Evolutionary conservation across 64 coral and sea anemone species (phyloP), one percentile per base, ranked within the genome.

Genomic region (Montipora sp.): DNA sequence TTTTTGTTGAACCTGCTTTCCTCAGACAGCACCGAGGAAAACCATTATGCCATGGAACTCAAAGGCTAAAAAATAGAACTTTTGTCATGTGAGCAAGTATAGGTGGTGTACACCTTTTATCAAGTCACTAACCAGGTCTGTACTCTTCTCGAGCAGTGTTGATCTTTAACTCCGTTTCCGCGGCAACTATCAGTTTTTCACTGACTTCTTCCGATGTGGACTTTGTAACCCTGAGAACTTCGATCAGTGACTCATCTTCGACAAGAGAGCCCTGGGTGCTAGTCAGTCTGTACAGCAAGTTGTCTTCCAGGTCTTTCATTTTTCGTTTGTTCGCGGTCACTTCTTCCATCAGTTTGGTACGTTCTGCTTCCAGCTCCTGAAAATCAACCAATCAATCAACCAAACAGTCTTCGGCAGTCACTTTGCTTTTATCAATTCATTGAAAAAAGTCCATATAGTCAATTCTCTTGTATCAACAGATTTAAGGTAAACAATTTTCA

Each of bases 291-390:
- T 98, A 96, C 11, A 98, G 77, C 47, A 98, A 80, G 19, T 98
- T 98, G 57, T 98, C 97, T 78, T 98, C 97, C 13, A 98, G 90
- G 79, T 98, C 97, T 89, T 98, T 83, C 97, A 98, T 98, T 59
- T 95, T 95, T 18, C 97, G 94, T 61, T 98, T 98, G 91, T 98
- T 98, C 47, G 97, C 94, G 23, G 97, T 98, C 51, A 98, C 97
- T 90, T 98, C 97, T 75, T 98, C 97, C 97, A 98, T 98, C 73
- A 98, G 75, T 75, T 98, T 98, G 14, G 90, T 93, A 16, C 97
- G 91, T 61, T 98, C 97, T 49, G 88, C 97, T 80, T 98, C 97
- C 5, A 98, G 66, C 92, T 98, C 97, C 97, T 98, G 83, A 57
- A 20, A 66, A 75, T 22, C 10, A 49, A 43, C 53, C 47, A 1